These are phyloP conservation scores for Megaleporinus macrocephalus DNA, from an alignment of 2,113 vertebrate species.

Conservation along the genomic window DNA sequence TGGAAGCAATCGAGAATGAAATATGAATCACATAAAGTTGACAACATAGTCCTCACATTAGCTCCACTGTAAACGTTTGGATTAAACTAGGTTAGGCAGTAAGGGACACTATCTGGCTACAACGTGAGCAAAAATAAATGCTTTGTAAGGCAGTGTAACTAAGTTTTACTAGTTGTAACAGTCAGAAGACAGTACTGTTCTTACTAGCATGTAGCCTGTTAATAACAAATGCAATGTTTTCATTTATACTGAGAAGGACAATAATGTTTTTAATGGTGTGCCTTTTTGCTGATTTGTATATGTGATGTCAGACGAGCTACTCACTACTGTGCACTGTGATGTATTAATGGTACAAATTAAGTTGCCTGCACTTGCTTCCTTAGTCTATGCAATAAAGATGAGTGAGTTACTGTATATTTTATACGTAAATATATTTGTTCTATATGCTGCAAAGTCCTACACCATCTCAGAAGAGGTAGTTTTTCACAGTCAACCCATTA, in stretches of 20 bases:
- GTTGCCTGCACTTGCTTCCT: conserved; percentile 7
- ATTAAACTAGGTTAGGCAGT: neutral
- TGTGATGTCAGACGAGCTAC: neutral
- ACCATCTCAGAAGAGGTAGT: neutral
- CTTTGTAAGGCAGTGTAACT: neutral
- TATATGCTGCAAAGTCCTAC: conserved; percentile 30
- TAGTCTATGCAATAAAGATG: conserved; percentile 39
- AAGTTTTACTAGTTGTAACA: neutral
- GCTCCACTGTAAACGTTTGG: neutral
- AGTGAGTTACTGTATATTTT: conserved; percentile 22
- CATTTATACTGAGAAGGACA: neutral
- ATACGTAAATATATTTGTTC: conserved; percentile 21
- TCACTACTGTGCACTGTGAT: conserved; percentile 28
- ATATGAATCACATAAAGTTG: neutral
- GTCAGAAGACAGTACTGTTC: neutral
- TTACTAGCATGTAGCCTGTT: neutral
- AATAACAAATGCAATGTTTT: neutral
- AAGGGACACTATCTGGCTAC: neutral
- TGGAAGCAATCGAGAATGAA: neutral
- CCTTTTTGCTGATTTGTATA: conserved; percentile 5
- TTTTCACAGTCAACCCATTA: conserved; percentile 1
- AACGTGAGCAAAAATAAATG: neutral
- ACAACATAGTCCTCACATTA: conserved; percentile 1
- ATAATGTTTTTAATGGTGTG: conserved; percentile 6
- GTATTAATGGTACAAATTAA: conserved; percentile 27